These are phyloP conservation scores for Archips crataeganus DNA, from an alignment of 2,888 invertebrate species.

Conservation along the genomic window DNA sequence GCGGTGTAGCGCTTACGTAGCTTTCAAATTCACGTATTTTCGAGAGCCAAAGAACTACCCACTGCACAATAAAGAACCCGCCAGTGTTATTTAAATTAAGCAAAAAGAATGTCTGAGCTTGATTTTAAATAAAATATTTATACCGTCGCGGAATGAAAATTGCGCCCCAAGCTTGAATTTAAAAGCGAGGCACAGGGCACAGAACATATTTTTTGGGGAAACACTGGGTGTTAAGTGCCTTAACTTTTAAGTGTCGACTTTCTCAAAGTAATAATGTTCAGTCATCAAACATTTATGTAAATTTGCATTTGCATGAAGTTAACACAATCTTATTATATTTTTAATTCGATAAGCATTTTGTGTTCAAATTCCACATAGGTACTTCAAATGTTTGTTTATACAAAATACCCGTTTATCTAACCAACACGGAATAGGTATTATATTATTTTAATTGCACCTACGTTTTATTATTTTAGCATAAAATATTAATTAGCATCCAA, in stretches of 20 bases:
- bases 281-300: constrained; percentile 22
- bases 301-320: background rate
- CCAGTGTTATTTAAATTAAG: background rate
- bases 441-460: background rate
- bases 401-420: background rate
- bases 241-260: constrained; percentile 31
- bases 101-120: constrained; percentile 12
- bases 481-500: constrained; percentile 26
- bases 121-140: constrained; percentile 27
- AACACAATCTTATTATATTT: background rate
- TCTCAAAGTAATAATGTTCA: constrained; percentile 24
- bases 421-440: background rate
- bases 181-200: constrained; percentile 12
- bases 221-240: constrained; percentile 23
- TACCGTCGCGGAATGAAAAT: constrained; percentile 10
- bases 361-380: background rate
- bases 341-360: background rate
- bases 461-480: background rate
- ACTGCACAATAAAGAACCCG: background rate
- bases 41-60: background rate
- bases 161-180: constrained; percentile 15
- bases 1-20: background rate
- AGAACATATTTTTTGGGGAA: constrained; percentile 18
- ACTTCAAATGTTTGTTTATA: background rate
- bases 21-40: background rate